phyloP scores from a whole-genome alignment of 2,888 invertebrate genomes.

The Philereme vetulata region DNA sequence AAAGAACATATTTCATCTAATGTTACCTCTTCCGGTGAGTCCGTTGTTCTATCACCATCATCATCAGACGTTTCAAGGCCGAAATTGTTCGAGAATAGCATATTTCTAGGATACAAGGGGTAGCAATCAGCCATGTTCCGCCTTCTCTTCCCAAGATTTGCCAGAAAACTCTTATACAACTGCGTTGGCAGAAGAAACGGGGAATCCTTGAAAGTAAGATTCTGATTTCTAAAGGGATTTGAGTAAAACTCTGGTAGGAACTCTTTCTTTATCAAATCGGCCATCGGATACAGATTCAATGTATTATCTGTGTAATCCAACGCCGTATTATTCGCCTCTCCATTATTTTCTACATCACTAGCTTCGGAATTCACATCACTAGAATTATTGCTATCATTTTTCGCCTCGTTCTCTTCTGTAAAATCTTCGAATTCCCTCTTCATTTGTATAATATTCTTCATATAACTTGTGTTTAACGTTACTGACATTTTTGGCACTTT shows the following conservation, averaged over 20 bases:
- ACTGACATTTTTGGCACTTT: slow-evolving; percentile 75
- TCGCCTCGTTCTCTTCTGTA: slow-evolving; percentile 57
- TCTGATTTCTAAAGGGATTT: slow-evolving; percentile 75
- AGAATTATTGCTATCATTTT: slow-evolving; percentile 69
- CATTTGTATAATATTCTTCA: slow-evolving; percentile 75
- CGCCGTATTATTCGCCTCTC: slow-evolving; percentile 58
- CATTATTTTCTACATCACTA: slow-evolving; percentile 73
- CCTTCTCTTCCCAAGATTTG: slow-evolving; percentile 82
- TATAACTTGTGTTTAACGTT: slow-evolving; percentile 69
- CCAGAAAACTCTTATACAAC: slow-evolving; percentile 90
- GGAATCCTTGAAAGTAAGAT: slow-evolving; percentile 71
- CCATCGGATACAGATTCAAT: slow-evolving; percentile 70
- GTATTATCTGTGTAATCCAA: slow-evolving; percentile 74
- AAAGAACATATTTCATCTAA: background rate
- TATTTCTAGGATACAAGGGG: slow-evolving; percentile 79
- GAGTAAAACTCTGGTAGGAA: slow-evolving; percentile 76
- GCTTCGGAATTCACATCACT: slow-evolving; percentile 73
- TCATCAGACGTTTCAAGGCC: slow-evolving; percentile 75
- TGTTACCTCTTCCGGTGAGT: slow-evolving; percentile 80
- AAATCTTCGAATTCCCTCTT: slow-evolving; percentile 75
- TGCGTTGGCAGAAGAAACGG: slow-evolving; percentile 89
- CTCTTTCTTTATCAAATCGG: slow-evolving; percentile 80
- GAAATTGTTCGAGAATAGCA: slow-evolving; percentile 80
- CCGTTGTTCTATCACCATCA: slow-evolving; percentile 69
- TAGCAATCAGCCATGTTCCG: slow-evolving; percentile 76